Percentiles rank a stretch among this genome's conserved stretches.
Conservation (phyloP, 2,888 invertebrate species). For the Drosophila mulleri region DNA sequence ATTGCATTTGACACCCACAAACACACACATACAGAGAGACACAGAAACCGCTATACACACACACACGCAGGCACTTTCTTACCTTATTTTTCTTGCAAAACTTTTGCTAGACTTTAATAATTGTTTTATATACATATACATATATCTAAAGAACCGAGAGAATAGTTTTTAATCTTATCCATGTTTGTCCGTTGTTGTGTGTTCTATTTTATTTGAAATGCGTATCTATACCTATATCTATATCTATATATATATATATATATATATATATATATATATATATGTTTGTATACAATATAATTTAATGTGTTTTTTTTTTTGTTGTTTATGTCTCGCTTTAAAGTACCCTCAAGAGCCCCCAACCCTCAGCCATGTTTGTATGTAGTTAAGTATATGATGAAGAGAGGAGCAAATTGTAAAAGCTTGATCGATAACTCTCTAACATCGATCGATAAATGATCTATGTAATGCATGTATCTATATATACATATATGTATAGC, state of each 20-base stretch:
- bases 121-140: slow-evolving; percentile 1
- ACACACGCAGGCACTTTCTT: slow-evolving; percentile 25
- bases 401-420: slow-evolving; percentile 13
- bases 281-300: not conserved
- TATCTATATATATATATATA: slow-evolving; percentile 5
- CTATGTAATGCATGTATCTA: slow-evolving; percentile 7
- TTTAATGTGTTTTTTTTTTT: slow-evolving; percentile 2
- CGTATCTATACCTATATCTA: not conserved
- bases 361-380: slow-evolving; percentile 36
- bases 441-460: slow-evolving; percentile 11
- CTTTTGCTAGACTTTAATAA: slow-evolving; percentile 6
- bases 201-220: slow-evolving; percentile 9
- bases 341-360: not conserved
- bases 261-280: not conserved
- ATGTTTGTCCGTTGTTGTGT: slow-evolving; percentile 22
- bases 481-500: slow-evolving; percentile 20
- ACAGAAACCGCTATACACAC: not conserved
- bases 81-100: slow-evolving; percentile 11
- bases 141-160: not conserved
- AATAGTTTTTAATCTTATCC: not conserved
- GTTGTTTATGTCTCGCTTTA: slow-evolving; percentile 17
- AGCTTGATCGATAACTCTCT: slow-evolving; percentile 9
- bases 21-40: slow-evolving; percentile 1
- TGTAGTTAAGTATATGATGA: slow-evolving; percentile 33
- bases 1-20: slow-evolving; percentile 7